Percentiles rank a stretch among this genome's conserved stretches.
phyloP scores from a whole-genome alignment of 2,888 invertebrate species.

The Nomada ferruginata region DNA sequence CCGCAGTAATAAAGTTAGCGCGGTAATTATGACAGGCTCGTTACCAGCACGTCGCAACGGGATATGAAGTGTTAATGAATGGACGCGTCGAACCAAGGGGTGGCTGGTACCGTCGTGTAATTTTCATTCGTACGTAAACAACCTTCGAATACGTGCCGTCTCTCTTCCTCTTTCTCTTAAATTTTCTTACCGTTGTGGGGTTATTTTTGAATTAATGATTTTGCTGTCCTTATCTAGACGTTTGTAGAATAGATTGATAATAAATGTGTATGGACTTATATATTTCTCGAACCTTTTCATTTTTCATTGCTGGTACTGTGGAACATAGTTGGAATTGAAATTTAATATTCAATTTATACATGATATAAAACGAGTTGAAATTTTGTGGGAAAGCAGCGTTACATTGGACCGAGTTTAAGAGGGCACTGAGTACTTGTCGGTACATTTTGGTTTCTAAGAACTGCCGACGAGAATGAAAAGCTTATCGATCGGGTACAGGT shows the following conservation, averaged over 20 bases:
- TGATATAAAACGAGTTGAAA: background rate
- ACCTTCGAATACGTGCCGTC: constrained; percentile 39
- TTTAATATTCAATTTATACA: too few relatives aligned
- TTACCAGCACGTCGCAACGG: constrained; percentile 83
- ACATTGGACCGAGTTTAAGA: too few relatives aligned
- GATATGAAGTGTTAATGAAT: constrained; percentile 84
- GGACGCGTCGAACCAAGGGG: constrained; percentile 81
- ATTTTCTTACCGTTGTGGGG: background rate
- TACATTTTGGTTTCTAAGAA: too few relatives aligned
- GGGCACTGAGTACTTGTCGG: too few relatives aligned
- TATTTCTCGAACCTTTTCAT: too few relatives aligned
- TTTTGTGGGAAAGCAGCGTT: too few relatives aligned
- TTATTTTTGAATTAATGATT: too few relatives aligned
- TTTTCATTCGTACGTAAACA: constrained; percentile 75
- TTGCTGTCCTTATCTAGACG: too few relatives aligned
- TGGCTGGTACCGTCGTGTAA: constrained; percentile 81
- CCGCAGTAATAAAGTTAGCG: constrained; percentile 83
- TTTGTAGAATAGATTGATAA: background rate
- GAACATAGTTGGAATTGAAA: too few relatives aligned
- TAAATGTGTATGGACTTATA: too few relatives aligned
- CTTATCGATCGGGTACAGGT: background rate
- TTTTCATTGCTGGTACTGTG: too few relatives aligned
- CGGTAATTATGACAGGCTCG: constrained; percentile 84
- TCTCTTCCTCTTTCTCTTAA: background rate
- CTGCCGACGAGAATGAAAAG: background rate